Conservation (phyloP, 1,140 invertebrate genomes). For the Drosophila pruinosa region DNA sequence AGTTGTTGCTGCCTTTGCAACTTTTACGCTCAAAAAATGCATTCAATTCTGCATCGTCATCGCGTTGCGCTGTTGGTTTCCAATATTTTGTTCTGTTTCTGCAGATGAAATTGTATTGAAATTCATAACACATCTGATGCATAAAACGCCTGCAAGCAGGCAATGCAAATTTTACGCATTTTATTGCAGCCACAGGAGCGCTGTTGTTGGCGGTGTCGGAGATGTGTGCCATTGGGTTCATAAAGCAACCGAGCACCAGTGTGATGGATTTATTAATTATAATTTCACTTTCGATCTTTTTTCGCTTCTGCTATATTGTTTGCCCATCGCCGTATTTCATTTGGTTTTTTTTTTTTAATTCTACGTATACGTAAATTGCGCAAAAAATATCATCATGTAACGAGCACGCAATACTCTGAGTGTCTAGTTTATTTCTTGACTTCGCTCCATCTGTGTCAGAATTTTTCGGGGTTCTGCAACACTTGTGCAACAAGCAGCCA, state of each 20-base stretch:
- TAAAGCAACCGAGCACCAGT: constrained; percentile 1
- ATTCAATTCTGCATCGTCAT: constrained; percentile 39
- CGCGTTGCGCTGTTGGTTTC: constrained; percentile 2
- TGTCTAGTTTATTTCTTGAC: constrained; percentile 4
- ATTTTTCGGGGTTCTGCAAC: neutral
- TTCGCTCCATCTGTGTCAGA: constrained; percentile 62
- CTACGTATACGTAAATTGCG: neutral
- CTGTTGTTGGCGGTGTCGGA: neutral
- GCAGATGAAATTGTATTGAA: constrained; percentile 57
- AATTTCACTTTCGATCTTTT: constrained; percentile 44
- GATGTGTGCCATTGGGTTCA: neutral
- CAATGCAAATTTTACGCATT: constrained; percentile 72
- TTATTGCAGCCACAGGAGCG: constrained; percentile 51
- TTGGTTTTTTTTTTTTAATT: no score
- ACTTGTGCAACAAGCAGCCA: neutral
- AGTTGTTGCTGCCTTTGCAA: constrained; percentile 28
- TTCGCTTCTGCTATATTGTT: neutral
- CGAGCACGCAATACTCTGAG: neutral
- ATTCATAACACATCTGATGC: constrained; percentile 80
- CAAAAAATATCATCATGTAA: constrained; percentile 3
- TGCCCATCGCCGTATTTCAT: neutral
- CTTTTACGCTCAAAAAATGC: constrained; percentile 52
- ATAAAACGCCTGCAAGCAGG: constrained; percentile 70
- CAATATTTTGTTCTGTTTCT: constrained; percentile 13
- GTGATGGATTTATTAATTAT: constrained; percentile 69